These are phyloP conservation scores for Lacanobia oleracea DNA, from an alignment of 2,888 invertebrate genomes.

Conservation along the genomic window DNA sequence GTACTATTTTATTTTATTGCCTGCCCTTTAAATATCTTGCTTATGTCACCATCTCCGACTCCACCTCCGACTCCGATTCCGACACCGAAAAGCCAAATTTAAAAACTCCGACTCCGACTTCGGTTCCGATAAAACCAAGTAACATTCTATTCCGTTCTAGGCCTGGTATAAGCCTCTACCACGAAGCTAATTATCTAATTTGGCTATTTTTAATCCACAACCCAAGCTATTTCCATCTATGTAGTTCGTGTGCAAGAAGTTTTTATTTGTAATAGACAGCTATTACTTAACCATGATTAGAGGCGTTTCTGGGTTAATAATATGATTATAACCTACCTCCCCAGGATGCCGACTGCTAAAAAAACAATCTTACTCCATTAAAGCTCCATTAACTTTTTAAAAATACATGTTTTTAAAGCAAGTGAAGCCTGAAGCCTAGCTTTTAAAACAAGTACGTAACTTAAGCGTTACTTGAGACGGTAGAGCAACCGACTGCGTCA, in stretches of 20 bases:
- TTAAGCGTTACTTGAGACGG: conserved; percentile 28
- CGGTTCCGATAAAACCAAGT: too few species aligned
- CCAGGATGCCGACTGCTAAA: conserved; percentile 18
- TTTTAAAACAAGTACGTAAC: conserved; percentile 17
- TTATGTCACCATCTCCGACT: too few species aligned
- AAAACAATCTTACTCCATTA: conserved; percentile 30
- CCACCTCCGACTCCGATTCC: too few species aligned
- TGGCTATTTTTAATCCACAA: not conserved
- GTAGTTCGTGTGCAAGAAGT: conserved; percentile 1
- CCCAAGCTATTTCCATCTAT: not conserved
- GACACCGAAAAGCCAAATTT: too few species aligned
- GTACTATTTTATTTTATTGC: too few species aligned
- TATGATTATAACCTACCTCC: conserved; percentile 17
- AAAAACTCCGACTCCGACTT: too few species aligned
- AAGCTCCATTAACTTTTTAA: conserved; percentile 23
- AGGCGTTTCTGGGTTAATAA: conserved; percentile 15
- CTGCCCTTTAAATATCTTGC: too few species aligned
- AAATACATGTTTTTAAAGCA: conserved; percentile 18
- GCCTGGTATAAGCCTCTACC: too few species aligned
- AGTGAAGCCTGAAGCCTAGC: conserved; percentile 15
- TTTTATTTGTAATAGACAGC: conserved; percentile 3
- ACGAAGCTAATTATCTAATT: too few species aligned
- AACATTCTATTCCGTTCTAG: too few species aligned
- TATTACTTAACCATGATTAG: conserved; percentile 17
- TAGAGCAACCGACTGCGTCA: conserved; percentile 12